phyloP scores from a whole-genome alignment of 2,888 invertebrate species.

The Clivina fossor region DNA sequence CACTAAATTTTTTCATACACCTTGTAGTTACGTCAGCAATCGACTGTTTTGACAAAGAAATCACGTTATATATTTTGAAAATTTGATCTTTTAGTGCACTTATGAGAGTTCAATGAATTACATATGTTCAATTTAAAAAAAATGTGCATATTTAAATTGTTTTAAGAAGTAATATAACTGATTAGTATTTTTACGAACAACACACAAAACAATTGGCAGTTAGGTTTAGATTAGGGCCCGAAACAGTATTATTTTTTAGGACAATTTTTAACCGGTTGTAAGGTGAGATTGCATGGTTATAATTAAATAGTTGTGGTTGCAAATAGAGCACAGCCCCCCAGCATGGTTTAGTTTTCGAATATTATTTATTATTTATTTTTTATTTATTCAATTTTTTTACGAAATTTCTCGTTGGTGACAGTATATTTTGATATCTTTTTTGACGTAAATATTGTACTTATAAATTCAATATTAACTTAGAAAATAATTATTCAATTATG shows the following conservation, averaged over 20 bases:
- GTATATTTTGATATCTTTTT: neutral
- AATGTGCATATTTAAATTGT: conserved; percentile 1
- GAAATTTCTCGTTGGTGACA: neutral
- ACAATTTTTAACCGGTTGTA: neutral
- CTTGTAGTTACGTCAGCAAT: too few relatives aligned
- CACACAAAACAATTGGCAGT: conserved; percentile 14
- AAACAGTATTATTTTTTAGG: conserved; percentile 15
- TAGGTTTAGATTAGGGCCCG: conserved; percentile 7
- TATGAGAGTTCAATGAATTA: too few relatives aligned
- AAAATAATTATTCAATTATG: too few relatives aligned
- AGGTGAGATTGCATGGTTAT: conserved; percentile 11
- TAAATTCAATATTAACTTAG: too few relatives aligned
- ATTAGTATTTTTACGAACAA: neutral
- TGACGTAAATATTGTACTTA: too few relatives aligned
- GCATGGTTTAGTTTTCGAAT: too few relatives aligned
- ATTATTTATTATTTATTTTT: neutral
- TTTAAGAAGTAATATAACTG: neutral
- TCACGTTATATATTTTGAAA: too few relatives aligned
- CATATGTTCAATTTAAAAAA: too few relatives aligned
- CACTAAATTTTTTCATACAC: too few relatives aligned
- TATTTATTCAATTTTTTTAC: neutral
- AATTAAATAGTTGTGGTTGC: neutral
- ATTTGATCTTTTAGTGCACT: too few relatives aligned
- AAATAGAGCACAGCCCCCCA: too few relatives aligned
- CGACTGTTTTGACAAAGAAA: too few relatives aligned